A percentile compares a stretch with the other conserved stretches of the same genome.
These are phyloP conservation scores for Drosophila asahinai DNA, from an alignment of 1,140 invertebrate genomes.

Conservation along the genomic window DNA sequence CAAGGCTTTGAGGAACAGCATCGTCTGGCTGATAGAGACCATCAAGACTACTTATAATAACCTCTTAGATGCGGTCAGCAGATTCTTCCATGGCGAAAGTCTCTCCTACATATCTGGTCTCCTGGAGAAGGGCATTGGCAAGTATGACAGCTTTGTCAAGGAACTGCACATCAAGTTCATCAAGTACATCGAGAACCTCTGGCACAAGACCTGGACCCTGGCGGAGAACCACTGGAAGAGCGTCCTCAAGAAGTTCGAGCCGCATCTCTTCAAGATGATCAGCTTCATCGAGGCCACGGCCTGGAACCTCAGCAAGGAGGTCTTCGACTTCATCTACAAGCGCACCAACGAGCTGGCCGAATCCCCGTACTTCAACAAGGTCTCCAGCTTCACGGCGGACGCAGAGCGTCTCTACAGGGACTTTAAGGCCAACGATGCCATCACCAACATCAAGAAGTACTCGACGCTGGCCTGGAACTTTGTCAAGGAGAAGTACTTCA, in stretches of 20 bases:
- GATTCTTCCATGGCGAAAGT: slow-evolving; percentile 90
- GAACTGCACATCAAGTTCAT: slow-evolving; percentile 91
- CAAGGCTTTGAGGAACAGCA: slow-evolving; percentile 90
- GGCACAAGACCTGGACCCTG: slow-evolving; percentile 88
- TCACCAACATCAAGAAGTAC: slow-evolving; percentile 92
- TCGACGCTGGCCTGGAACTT: slow-evolving; percentile 88
- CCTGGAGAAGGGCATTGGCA: slow-evolving; percentile 89
- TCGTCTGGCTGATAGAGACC: slow-evolving; percentile 91
- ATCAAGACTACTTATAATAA: slow-evolving; percentile 90
- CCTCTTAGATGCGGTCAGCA: slow-evolving; percentile 88
- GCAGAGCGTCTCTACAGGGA: slow-evolving; percentile 91
- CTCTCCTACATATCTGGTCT: slow-evolving; percentile 89
- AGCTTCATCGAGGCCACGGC: slow-evolving; percentile 91
- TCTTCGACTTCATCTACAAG: slow-evolving; percentile 92
- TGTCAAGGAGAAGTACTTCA: slow-evolving; percentile 90
- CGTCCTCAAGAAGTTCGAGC: slow-evolving; percentile 90
- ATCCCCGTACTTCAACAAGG: slow-evolving; percentile 92
- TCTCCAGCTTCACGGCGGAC: slow-evolving; percentile 92
- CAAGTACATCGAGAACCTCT: slow-evolving; percentile 90
- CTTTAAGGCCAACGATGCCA: slow-evolving; percentile 89
- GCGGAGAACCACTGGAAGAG: slow-evolving; percentile 90
- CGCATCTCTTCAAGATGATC: slow-evolving; percentile 90
- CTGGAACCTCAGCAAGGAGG: slow-evolving; percentile 90
- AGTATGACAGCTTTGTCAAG: slow-evolving; percentile 92
- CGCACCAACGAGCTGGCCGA: slow-evolving; percentile 91